Percentiles rank a stretch among this genome's conserved stretches.
These are phyloP conservation scores for Centropristis striata DNA, from an alignment of 2,113 vertebrate species.

Conservation along the genomic window DNA sequence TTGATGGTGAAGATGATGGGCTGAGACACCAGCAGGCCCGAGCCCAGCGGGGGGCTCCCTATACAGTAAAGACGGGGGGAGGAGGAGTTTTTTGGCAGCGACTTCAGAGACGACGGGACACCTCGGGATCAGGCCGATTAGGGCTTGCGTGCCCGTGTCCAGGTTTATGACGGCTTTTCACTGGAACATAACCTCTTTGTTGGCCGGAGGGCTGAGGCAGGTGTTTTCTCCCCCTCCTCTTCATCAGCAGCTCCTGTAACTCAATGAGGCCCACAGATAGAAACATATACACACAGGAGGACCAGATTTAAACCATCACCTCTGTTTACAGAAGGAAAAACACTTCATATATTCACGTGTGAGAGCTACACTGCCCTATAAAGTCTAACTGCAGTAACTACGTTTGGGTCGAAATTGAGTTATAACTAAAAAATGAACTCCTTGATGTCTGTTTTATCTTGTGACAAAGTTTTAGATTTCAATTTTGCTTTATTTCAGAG, in stretches of 20 bases:
- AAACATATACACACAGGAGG: slow-evolving; percentile 14
- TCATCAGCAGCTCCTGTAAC: slow-evolving; percentile 68
- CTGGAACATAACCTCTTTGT: slow-evolving; percentile 74
- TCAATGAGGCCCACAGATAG: slow-evolving; percentile 51
- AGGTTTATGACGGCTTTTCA: slow-evolving; percentile 69
- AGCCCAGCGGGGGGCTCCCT: slow-evolving; percentile 41
- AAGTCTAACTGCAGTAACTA: no score
- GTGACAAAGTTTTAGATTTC: no score
- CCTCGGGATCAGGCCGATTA: slow-evolving; percentile 71
- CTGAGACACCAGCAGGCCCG: slow-evolving; percentile 5
- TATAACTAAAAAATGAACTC: no score
- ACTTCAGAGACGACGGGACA: slow-evolving; percentile 71
- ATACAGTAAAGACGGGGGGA: not conserved
- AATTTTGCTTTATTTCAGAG: no score
- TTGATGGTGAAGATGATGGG: slow-evolving; percentile 9
- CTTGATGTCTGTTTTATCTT: no score
- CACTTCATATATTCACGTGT: slow-evolving; percentile 77
- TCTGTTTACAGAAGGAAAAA: slow-evolving; percentile 61
- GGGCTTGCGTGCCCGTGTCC: slow-evolving; percentile 60
- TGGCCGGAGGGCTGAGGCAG: slow-evolving; percentile 59
- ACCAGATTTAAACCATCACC: not conserved
- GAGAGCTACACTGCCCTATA: slow-evolving; percentile 52
- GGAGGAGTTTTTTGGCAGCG: slow-evolving; percentile 51
- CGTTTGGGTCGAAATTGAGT: no score
- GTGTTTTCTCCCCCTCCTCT: slow-evolving; percentile 61